Evolutionary conservation across 2,113 vertebrate species (phyloP), one percentile per base, ranked within the genome.

Genomic region (Mus spicilegus): DNA sequence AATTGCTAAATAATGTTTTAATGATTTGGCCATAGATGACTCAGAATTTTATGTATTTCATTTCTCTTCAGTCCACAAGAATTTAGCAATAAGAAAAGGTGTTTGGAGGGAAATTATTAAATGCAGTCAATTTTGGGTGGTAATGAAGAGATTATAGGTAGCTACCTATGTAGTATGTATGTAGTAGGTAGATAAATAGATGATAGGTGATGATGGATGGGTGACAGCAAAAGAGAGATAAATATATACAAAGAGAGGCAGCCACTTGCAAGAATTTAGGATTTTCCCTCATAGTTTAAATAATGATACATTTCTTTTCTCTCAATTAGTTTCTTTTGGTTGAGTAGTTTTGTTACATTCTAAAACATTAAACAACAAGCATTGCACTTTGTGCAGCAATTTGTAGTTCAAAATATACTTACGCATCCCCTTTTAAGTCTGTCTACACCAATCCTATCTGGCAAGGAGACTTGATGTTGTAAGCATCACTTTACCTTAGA

Each of bases 1-100:
- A 95, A 91, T 93, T 92, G 67, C 70, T 81, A 91, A 92, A 78
- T 81, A 82, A 56, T 76, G 3, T 80, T 84, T 95, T 67, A 84
- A 39, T 91, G 77, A 93, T 92, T 95, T 82, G 28, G 85, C 63
- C 75, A 7, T 82, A 67, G 33, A 58, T 93, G 30, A 76, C 69
- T 92, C 63, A 94, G 67, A 81, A 94, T 84, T 87, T 3, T 49
- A 93, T 54, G 19, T 17, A 61, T 87, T 92, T 94, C 10, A 70
- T 84, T 90, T 94, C 56, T 20, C 42, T 94, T 92, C 70, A 90
- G 76, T 17, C n/a, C n/a, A 86, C 1, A 95, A 85, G 14, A 81
- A 65, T 93, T 96, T 92, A 90, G 14, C 46, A 90, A 49, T 96
- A 87, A 93, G 33, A 73, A 87, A 89, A 90, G 28, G 75, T 94